These are phyloP conservation scores for Lepas anatifera DNA, from an alignment of 2,888 invertebrate genomes.

Conservation along the genomic window DNA sequence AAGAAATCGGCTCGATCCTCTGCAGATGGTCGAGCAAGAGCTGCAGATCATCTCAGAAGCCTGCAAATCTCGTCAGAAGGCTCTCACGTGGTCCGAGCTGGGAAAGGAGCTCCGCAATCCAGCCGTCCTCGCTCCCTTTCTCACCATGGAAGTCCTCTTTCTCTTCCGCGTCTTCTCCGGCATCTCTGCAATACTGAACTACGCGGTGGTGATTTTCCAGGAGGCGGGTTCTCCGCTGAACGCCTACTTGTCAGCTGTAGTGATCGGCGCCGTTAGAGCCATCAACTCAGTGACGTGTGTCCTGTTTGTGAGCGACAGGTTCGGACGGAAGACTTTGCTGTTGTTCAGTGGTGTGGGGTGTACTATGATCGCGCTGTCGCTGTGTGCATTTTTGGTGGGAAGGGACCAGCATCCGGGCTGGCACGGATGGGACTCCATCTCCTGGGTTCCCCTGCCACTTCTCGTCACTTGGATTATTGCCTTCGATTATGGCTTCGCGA, in stretches of 20 bases:
- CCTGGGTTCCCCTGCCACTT: not conserved
- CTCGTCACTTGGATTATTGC: not conserved
- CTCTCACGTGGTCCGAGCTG: not conserved
- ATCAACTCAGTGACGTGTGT: not conserved
- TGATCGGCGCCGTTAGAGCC: not conserved
- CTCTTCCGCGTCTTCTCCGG: not conserved
- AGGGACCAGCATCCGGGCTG: not conserved
- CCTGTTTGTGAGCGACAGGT: conserved; percentile 4
- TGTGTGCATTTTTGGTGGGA: not conserved
- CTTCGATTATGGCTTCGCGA: conserved; percentile 3
- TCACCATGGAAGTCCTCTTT: not conserved
- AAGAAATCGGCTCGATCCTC: no score
- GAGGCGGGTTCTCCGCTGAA: not conserved
- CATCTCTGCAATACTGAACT: not conserved
- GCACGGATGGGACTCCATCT: not conserved
- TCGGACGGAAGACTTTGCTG: not conserved
- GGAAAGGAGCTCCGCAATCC: not conserved
- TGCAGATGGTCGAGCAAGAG: not conserved
- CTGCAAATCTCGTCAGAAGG: not conserved
- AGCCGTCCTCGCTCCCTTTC: conserved; percentile 1
- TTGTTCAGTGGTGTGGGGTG: not conserved
- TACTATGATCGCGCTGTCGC: not conserved
- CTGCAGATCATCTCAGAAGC: not conserved
- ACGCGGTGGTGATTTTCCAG: not conserved
- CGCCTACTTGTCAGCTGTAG: not conserved